A percentile compares a stretch with the other conserved stretches of the same genome.
Conservation (phyloP, 2,113 vertebrate genomes). For the Pollachius pollachius region DNA sequence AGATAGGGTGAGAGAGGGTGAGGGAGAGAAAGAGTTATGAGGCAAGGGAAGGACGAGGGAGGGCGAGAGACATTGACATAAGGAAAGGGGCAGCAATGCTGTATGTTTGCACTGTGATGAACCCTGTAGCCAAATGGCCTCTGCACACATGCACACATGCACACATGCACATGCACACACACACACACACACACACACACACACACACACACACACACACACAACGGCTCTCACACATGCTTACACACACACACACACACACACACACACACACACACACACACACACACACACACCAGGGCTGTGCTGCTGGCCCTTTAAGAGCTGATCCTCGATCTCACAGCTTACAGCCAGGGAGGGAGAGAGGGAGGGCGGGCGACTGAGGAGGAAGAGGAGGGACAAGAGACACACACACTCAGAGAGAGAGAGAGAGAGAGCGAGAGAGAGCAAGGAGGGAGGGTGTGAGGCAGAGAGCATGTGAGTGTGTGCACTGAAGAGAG, state of each 20-base stretch:
- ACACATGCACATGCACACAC: constrained; percentile 20
- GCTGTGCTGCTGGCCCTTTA: constrained; percentile 86
- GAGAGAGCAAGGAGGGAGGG: constrained; percentile 53
- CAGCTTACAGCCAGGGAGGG: constrained; percentile 63
- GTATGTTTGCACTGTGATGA: constrained; percentile 46
- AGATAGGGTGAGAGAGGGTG: too few species aligned
- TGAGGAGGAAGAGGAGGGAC: constrained; percentile 23
- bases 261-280: neutral
- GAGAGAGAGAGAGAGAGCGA: constrained; percentile 61
- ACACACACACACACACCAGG: constrained; percentile 2
- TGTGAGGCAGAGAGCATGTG: constrained; percentile 61
- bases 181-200: neutral
- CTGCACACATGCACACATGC: constrained; percentile 35
- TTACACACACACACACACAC: constrained; percentile 10
- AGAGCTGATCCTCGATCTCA: constrained; percentile 86
- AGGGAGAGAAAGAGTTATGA: neutral
- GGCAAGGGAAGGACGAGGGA: neutral
- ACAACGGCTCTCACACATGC: neutral
- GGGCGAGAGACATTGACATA: constrained; percentile 5
- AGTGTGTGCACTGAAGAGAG: constrained; percentile 42
- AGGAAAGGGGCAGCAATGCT: constrained; percentile 56
- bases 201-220: too few species aligned
- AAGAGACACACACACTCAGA: constrained; percentile 19
- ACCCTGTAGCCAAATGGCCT: constrained; percentile 55
- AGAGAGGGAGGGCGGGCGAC: constrained; percentile 61